Evolutionary conservation across 2,888 invertebrate genomes (phyloP), one percentile per base, ranked within the genome.

Genomic region (Morpho helenor): DNA sequence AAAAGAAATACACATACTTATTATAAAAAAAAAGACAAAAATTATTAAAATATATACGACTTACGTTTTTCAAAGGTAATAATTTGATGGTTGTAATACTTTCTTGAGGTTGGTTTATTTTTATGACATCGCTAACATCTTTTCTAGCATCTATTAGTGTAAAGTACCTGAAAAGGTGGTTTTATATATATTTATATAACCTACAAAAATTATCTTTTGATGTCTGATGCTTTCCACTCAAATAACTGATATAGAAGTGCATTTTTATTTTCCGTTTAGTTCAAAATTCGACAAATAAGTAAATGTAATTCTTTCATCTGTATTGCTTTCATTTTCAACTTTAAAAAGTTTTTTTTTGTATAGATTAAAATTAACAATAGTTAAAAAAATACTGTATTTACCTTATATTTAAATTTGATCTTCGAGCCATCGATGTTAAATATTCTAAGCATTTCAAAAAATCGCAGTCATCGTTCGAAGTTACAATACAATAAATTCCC

Each of bases 61-160:
- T 50, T 45, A 42, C 54, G 10, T 31, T 8, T 55, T 56, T 58
- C 43, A 58, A 49, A 23, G 42, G 8, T 2, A 58, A 52, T 41
- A 61, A 46, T 42, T 46, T 52, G 10, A 61, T 47, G 31, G 8
- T 52, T 23, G 55, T 52, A 8, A 61, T 7, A 2, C 23, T 8
- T 16, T 43, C 51, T 10, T 52, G 49, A 31, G 43, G 16, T 56
- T 52, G 55, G 7, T 41, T 16, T 3, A 53, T n/a, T 1, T 8
- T 22, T 22, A 40, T 39, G 16, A 23, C 39, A 7, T 41, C 22
- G 39, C 23, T 53, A 1, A 23, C 50, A 10, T 56, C 22, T 22
- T 53, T 51, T 3, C 47, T 53, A 49, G 43, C 7, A 39, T 42
- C 50, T 42, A 63, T 56, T 42, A 63, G 22, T 22, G 63, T 56